Base-by-base conservation (phyloP, 2,113 vertebrate species). In the Xyrauchen texanus region DNA sequence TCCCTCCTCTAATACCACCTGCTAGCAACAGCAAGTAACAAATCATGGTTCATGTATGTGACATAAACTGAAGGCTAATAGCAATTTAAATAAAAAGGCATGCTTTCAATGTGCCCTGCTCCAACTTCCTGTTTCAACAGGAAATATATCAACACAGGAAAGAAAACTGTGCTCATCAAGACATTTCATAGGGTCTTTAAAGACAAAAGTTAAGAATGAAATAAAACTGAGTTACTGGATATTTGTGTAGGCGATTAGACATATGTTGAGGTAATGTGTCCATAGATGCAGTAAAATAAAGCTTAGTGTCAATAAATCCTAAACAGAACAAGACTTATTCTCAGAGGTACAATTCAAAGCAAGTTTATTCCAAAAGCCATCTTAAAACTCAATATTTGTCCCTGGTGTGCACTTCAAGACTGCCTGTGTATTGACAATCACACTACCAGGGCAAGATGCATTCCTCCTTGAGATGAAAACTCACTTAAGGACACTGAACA, bases 291-390 rank as follows among this genome's bases (percentile, higher is more conserved):
- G 63, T 79, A 58, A 72, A 82, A 85, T 80, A 64, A 67, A 78
- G 49, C 60, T 79, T 68, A 85, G n/a, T 55, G 58, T 76, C 57
- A 78, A 60, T 72, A 78, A 63, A 78, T 77, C 77, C 63, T 72
- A 62, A 62, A 78, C 51, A 45, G 74, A 78, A 68, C 12, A 65
- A 57, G 46, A 73, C 9, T 46, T 15, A 55, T 16, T 76, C 61
- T 81, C 53, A 53, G 34, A 69, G 44, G 60, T 8, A 74, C 49
- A 34, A 44, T 70, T 77, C 61, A 55, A 57, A 63, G 66, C 49
- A 75, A 70, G 16, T 9, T 49, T 51, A 53, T 71, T 71, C 60
- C 21, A 66, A 76, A 63, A 78, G 79, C 46, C 34, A 68, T 62
- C 68, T 68, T 76, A 72, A 68, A 66, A 76, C 47, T 62, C 65